Evolutionary conservation across 2,888 invertebrate genomes (phyloP), one percentile per base, ranked within the genome.

Genomic region (Acleris emargana): DNA sequence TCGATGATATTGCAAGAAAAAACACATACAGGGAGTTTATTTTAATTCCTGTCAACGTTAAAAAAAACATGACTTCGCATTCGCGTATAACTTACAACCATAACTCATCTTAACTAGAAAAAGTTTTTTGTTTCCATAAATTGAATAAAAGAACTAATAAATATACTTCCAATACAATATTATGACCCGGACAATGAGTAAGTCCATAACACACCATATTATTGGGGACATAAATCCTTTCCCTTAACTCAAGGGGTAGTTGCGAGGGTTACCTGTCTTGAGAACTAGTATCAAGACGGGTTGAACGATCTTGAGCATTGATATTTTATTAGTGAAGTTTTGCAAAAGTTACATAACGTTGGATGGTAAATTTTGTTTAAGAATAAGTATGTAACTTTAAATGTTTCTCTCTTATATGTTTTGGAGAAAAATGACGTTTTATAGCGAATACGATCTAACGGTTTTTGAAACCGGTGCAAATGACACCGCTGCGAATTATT

Each of bases 161-260:
- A 90, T 91, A 86, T 82, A 68, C 55, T 74, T 62, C 80, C 81
- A 82, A 88, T 87, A 83, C 86, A 91, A 90, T 91, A 91, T 91
- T 91, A 86, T 91, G 92, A 91, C 59, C 68, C 64, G 67, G 64
- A 85, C 82, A 88, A 87, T 76, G 70, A 70, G 49, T 51, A 49
- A 75, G 82, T 80, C 76, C 78, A 86, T 86, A 84, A 84, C 77
- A 75, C 71, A 72, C 71, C 78, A 71, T 83, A 88, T 89, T 89
- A 87, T 87, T 84, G 90, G 88, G 83, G 76, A 79, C 80, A 84
- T 90, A 90, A 89, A 88, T 89, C 81, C 68, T 62, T 60, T 64
- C 76, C 73, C 74, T 81, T 78, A 28, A 28, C 20, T 61, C 58
- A 66, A 59, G 51, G 25, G 42, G 49, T 81, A 82, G 84, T 86